Evolutionary conservation across 2,113 vertebrate species (phyloP), one percentile per base, ranked within the genome.

Genomic region (Cavia aperea): DNA sequence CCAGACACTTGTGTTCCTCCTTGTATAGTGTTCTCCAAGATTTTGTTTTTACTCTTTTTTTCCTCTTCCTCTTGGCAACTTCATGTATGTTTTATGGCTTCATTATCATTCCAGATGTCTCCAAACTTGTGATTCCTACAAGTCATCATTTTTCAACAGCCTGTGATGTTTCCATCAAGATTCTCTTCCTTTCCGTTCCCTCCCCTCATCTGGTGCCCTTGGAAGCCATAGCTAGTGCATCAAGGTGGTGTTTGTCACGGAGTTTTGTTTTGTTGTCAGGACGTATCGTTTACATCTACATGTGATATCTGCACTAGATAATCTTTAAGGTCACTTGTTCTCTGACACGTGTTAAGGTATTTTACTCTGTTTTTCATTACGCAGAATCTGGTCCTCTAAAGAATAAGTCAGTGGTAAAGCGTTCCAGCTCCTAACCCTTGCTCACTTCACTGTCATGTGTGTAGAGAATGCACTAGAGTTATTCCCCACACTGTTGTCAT

Each of bases 81-180:
- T 83, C 10, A 16, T 62, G 68, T 15, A 2, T 58, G 23, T 56
- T 94, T 92, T 81, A 89, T 88, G 90, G 24, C 82, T 93, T 87
- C 4, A 1, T 66, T 94, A 49, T 96, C 86, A 63, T 85, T 90
- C 65, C 75, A 93, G 79, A 92, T 94, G 60, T 92, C 92, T 93
- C 49, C 82, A 90, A 95, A 70, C 11, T 10, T 86, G 19, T 84
- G 75, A 81, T 89, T 94, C 70, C 29, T 51, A 1, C 82, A 73
- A 29, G 72, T 88, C n/a, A 36, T 63, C 81, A 39, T 62, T 65
- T 75, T 83, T 87, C n/a, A 81, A 51, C 16, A 63, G 51, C 65
- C 24, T 72, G 62, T 31, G 46, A 62, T 21, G 56, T 94, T 87
- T 81, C 56, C 26, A 58, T 43, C 14, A 68, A 89, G 43, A 94